A percentile compares a stretch with the other conserved stretches of the same genome.
Evolutionary conservation across 2,113 vertebrate species (phyloP).

Genomic region (Eidolon helvum): DNA sequence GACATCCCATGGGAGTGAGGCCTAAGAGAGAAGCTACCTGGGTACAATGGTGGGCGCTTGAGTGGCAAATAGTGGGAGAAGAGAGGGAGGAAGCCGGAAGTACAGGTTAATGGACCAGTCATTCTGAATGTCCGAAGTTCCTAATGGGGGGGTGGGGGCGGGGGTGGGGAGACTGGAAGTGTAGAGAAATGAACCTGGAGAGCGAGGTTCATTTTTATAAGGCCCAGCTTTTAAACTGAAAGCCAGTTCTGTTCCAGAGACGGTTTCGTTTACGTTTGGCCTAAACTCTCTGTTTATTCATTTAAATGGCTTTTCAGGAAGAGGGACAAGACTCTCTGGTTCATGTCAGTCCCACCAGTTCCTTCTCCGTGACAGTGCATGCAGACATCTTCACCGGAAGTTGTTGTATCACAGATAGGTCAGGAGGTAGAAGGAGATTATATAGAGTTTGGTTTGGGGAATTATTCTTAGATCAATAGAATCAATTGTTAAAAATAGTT

Average conservation of each 20-base stretch:
- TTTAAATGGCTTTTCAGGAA: conserved; percentile 7
- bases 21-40: neutral
- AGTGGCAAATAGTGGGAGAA: neutral
- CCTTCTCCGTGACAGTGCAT: neutral
- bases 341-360: neutral
- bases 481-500: neutral
- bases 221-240: conserved; percentile 1
- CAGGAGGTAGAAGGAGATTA: neutral
- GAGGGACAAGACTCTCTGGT: neutral
- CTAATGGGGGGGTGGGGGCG: neutral
- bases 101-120: neutral
- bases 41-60: neutral
- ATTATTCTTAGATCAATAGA: neutral
- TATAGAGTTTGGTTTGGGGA: conserved; percentile 9
- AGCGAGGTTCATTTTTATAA: neutral
- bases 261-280: neutral
- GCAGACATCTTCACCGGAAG: neutral
- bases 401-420: neutral
- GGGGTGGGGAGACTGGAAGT: neutral
- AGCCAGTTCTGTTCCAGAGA: neutral
- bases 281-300: neutral
- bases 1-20: neutral
- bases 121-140: neutral
- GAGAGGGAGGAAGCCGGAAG: neutral
- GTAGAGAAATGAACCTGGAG: neutral